Percentiles rank a stretch among this genome's conserved stretches.
These are phyloP conservation scores for Drosophila quadrilineata DNA, from an alignment of 1,140 invertebrate species.

Conservation along the genomic window DNA sequence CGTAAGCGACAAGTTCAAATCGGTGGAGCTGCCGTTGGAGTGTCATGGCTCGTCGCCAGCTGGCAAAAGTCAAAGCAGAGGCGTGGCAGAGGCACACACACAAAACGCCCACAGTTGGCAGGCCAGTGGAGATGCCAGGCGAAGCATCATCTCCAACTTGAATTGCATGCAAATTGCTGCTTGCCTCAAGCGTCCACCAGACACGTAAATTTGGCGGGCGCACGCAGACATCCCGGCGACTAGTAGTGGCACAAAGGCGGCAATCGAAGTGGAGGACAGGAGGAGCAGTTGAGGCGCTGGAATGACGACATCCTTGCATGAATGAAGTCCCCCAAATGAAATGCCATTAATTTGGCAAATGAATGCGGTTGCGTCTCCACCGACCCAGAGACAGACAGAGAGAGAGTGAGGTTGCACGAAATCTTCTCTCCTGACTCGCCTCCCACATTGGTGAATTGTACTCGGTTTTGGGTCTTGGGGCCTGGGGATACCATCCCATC, in stretches of 20 bases:
- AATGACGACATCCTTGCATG: constrained; percentile 70
- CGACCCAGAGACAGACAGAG: too few species aligned
- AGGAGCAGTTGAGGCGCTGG: constrained; percentile 15
- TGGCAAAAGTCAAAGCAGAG: constrained; percentile 34
- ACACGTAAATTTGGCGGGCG: constrained; percentile 68
- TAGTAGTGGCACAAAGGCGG: too few species aligned
- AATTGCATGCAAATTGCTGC: constrained; percentile 48
- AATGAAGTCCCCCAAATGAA: constrained; percentile 75
- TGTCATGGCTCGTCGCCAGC: constrained; percentile 58
- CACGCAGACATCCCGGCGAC: constrained; percentile 41
- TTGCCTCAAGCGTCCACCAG: constrained; percentile 58
- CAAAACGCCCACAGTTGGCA: constrained; percentile 22
- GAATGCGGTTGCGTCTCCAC: constrained; percentile 65
- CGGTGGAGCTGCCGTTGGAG: constrained; percentile 12
- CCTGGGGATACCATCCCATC: not conserved
- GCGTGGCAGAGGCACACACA: constrained; percentile 9
- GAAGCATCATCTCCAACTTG: not conserved
- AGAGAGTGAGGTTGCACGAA: too few species aligned
- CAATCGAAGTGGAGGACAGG: constrained; percentile 7
- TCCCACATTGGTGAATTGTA: constrained; percentile 43
- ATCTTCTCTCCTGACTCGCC: too few species aligned
- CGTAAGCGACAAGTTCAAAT: constrained; percentile 42
- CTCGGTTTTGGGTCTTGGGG: constrained; percentile 10
- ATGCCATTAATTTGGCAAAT: constrained; percentile 80
- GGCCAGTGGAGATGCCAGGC: not conserved